Base-by-base conservation (phyloP, 2,888 invertebrate species). In the Lasioglossum pauxillum region DNA sequence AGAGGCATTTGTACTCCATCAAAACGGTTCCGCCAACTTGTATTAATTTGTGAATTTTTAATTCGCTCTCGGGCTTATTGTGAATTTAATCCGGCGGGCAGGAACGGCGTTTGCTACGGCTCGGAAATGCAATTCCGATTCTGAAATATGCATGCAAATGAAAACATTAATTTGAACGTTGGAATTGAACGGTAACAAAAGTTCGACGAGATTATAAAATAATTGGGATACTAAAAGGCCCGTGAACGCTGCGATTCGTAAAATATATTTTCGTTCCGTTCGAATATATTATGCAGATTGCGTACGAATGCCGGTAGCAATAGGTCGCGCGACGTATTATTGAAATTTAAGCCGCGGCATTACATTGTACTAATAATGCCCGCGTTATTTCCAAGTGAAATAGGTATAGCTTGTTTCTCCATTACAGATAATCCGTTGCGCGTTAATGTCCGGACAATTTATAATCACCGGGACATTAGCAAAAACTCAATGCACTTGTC, bases 401-500 rank as follows among this genome's bases (percentile, higher is more conserved):
- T 73, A 46, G 5, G 14, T 0, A 73, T 44, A 38, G 49, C 23
- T 16, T n/a, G 38, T 12, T 8, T 16, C 80, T 5, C 23, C 31
- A 31, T 72, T n/a, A 5, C 10, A 38, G 60, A 27, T 60, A 71
- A 83, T 75, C n/a, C 46, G 41, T 80, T 5, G n/a, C 5, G 73
- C 38, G 19, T 27, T 60, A 60, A 60, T 31, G 72, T 75, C 72
- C 69, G 27, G 46, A 64, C 49, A 41, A 75, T 72, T 71, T 41
- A 41, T 44, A 67, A 80, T 75, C 14, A 57, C n/a, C 14, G 2
- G n/a, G 23, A 35, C 16, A 53, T 71, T 73, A 75, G n/a, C 41
- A 80, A 83, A 83, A 80, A 75, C 60, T 71, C 38, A 49, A 60
- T 69, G 31, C 57, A 57, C 46, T 72, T 75, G 41, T 38, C 75